Evolutionary conservation across 2,113 vertebrate genomes (phyloP), one percentile per base, ranked within the genome.

Genomic region (Montifringilla adamsi): DNA sequence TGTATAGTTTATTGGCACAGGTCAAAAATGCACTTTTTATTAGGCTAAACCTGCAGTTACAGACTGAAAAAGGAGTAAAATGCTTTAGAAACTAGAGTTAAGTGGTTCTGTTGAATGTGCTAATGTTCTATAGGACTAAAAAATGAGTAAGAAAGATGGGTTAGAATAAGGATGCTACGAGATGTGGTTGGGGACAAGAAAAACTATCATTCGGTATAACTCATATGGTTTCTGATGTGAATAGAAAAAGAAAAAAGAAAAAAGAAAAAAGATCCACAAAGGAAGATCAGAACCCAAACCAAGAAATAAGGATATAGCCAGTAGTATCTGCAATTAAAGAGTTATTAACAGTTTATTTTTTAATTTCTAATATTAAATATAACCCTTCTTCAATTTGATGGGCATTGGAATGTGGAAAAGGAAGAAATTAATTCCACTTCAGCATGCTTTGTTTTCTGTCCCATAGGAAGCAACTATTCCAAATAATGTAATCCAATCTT

Each of bases 21-120:
- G 70, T 87, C 58, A 91, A 89, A 97, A 95, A 62, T 64, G 49
- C 9, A 62, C 27, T 56, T 94, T 94, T 95, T 84, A 79, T 92
- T 93, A 85, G 28, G 39, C 53, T 69, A 91, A 75, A 87, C 76
- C 47, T 84, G 83, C 52, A 90, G 68, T 84, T 93, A 86, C 14
- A 88, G 55, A 77, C 35, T 72, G 52, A 86, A 96, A 35, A 19
- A 84, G 31, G 24, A 87, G 31, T 47, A 87, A 92, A 95, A 72
- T 84, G 41, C 46, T 95, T 95, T 91, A 91, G 37, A 56, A 31
- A 41, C 60, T 58, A 49, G 20, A 78, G 53, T 75, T 81, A 81
- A 91, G 66, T 75, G 33, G 35, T 78, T 87, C 30, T 91, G 58
- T 63, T 72, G 49, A 94, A 87, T 2, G 5, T 31, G 50, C 44